Conservation (phyloP, 2,113 vertebrate genomes). For the Sorex fumeus region DNA sequence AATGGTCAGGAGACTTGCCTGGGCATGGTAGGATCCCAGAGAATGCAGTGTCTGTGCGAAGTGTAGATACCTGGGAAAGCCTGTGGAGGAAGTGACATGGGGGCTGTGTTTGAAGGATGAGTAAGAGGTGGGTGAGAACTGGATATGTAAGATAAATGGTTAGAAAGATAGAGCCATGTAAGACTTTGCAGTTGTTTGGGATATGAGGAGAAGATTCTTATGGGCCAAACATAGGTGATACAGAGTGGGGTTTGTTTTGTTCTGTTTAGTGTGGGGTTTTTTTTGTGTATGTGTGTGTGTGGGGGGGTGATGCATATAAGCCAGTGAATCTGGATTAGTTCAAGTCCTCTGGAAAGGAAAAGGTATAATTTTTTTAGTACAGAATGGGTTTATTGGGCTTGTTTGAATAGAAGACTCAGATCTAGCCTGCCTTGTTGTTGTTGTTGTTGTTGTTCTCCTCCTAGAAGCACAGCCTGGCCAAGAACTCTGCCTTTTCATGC, state of each 20-base stretch:
- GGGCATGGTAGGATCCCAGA: not conserved
- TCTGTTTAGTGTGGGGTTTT: too few species aligned
- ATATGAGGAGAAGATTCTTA: not conserved
- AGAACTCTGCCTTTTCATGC: not conserved
- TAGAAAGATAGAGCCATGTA: not conserved
- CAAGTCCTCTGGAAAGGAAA: conserved; percentile 3
- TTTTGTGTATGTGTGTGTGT: too few species aligned
- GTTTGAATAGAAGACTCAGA: conserved; percentile 3
- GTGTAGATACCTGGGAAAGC: not conserved
- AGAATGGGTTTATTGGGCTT: not conserved
- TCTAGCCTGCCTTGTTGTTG: not conserved
- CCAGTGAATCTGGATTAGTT: not conserved
- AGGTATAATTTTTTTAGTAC: not conserved
- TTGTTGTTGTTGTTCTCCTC: not conserved
- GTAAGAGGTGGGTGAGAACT: not conserved
- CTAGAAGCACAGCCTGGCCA: not conserved
- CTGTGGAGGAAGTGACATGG: not conserved
- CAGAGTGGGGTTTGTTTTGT: not conserved
- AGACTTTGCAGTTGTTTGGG: not conserved
- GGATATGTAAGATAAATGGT: not conserved
- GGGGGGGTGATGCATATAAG: not conserved
- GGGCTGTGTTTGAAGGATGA: not conserved
- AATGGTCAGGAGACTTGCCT: not conserved
- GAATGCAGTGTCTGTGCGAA: not conserved
- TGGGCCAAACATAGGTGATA: not conserved